A percentile compares a stretch with the other conserved stretches of the same genome.
phyloP scores from a whole-genome alignment of 2,888 invertebrate species.

The Cataglyphis albicans region DNA sequence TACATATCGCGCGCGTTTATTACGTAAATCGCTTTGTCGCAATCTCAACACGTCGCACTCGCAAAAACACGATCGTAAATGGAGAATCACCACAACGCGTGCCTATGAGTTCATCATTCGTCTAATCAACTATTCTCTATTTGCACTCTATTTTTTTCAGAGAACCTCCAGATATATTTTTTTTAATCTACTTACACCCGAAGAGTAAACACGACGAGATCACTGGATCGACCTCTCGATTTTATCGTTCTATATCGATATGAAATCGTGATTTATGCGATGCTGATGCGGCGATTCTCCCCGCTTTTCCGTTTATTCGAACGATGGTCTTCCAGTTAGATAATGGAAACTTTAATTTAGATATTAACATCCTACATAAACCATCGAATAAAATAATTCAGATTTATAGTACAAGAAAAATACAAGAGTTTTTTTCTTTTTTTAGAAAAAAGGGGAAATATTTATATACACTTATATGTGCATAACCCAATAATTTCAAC shows the following conservation, averaged over 20 bases:
- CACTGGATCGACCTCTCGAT: slow-evolving; percentile 18
- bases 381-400: neutral
- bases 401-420: neutral
- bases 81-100: neutral
- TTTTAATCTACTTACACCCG: slow-evolving; percentile 26
- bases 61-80: neutral
- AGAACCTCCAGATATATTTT: neutral
- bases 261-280: neutral
- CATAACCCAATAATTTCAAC: neutral
- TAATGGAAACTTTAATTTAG: neutral
- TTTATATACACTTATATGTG: neutral
- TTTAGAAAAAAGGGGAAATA: neutral
- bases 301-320: slow-evolving; percentile 1
- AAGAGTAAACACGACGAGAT: slow-evolving; percentile 7
- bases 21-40: neutral
- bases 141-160: slow-evolving; percentile 1
- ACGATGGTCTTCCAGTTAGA: neutral
- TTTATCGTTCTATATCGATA: slow-evolving; percentile 27
- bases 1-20: neutral
- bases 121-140: neutral
- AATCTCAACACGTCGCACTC: neutral
- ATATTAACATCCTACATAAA: neutral
- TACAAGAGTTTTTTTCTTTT: neutral
- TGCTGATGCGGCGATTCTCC: neutral
- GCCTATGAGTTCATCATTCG: slow-evolving; percentile 12